These are phyloP conservation scores for Formica aserva DNA, from an alignment of 2,888 invertebrate genomes.

Conservation along the genomic window DNA sequence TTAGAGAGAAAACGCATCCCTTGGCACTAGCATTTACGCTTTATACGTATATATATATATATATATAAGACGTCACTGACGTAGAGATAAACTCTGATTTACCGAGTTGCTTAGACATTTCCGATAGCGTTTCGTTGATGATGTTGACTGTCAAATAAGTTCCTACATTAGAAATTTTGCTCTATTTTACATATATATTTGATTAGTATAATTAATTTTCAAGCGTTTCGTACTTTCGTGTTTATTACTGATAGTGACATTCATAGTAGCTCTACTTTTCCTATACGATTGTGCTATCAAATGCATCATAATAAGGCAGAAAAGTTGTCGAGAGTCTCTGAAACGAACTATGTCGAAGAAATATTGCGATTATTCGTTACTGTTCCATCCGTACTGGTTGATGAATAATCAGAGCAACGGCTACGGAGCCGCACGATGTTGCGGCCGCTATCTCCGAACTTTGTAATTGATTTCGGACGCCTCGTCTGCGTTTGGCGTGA, in stretches of 20 bases:
- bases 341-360: constrained; percentile 43
- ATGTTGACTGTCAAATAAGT: constrained; percentile 16
- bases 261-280: neutral
- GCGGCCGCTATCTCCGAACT: constrained; percentile 74
- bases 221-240: neutral
- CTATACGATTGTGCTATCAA: neutral
- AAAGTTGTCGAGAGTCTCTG: constrained; percentile 45
- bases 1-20: constrained; percentile 46
- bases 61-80: constrained; percentile 43
- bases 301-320: constrained; percentile 12
- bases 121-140: constrained; percentile 21
- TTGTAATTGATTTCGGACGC: constrained; percentile 76
- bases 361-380: constrained; percentile 58
- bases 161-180: neutral
- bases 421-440: constrained; percentile 53
- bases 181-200: constrained; percentile 20
- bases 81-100: constrained; percentile 33
- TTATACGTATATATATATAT: constrained; percentile 43
- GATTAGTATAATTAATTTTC: constrained; percentile 31
- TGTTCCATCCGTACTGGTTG: constrained; percentile 57
- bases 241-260: neutral
- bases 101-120: neutral
- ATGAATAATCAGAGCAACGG: constrained; percentile 70
- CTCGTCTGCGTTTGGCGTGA: constrained; percentile 68
- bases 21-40: constrained; percentile 7